A percentile compares a stretch with the other conserved stretches of the same genome.
Evolutionary conservation across 2,888 invertebrate species (phyloP).

Genomic region (Cantharis rustica): DNA sequence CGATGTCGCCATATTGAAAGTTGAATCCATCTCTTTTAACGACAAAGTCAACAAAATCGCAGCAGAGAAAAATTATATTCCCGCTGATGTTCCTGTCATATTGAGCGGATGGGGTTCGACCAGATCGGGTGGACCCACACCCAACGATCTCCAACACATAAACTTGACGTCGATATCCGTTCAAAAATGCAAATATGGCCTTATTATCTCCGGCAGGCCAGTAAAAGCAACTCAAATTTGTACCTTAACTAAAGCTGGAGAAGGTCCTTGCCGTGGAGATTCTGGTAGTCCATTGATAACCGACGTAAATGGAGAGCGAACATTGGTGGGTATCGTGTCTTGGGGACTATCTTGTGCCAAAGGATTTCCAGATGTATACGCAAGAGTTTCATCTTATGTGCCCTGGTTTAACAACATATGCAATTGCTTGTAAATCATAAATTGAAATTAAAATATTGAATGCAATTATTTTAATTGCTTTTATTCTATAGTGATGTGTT

Average conservation of each 20-base stretch:
- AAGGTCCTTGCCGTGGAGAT: slow-evolving; percentile 68
- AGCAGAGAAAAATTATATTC: slow-evolving; percentile 47
- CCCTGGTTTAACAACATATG: too few species aligned
- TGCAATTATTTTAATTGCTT: background rate
- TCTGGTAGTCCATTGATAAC: too few species aligned
- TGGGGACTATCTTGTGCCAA: too few species aligned
- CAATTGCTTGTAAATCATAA: too few species aligned
- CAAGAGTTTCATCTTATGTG: too few species aligned
- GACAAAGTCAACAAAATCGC: slow-evolving; percentile 36
- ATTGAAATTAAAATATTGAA: too few species aligned
- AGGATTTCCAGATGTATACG: too few species aligned
- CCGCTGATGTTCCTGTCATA: slow-evolving; percentile 48
- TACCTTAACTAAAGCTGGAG: slow-evolving; percentile 61
- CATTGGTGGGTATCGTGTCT: too few species aligned
- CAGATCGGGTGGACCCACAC: slow-evolving; percentile 60
- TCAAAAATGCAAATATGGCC: slow-evolving; percentile 56
- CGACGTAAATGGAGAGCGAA: too few species aligned
- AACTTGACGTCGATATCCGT: slow-evolving; percentile 58
- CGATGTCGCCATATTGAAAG: slow-evolving; percentile 35
- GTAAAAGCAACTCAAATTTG: slow-evolving; percentile 62
- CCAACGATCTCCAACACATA: slow-evolving; percentile 62
- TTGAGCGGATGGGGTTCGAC: slow-evolving; percentile 61
- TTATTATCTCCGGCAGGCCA: slow-evolving; percentile 36
- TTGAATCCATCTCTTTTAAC: background rate
- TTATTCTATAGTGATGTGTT: too few species aligned